Evolutionary conservation across 2,797 vertebrate genomes (phyloP).

Genomic region (Cercopithecus petaurista): DNA sequence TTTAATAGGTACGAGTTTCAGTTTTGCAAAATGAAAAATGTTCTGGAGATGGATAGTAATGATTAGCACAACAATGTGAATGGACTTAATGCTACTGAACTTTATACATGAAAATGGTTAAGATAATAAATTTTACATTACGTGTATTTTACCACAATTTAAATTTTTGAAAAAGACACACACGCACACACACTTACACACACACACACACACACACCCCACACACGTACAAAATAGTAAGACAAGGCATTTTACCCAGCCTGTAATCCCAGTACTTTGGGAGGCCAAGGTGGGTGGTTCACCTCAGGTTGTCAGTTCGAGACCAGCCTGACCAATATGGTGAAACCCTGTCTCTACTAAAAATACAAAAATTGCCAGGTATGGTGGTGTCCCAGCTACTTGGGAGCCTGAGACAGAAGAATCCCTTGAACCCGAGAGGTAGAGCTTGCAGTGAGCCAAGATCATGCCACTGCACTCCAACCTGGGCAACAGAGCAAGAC

Average conservation of each 20-base stretch:
- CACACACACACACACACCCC: too few relatives aligned
- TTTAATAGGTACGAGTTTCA: background rate
- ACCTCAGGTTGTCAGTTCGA: background rate
- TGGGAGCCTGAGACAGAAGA: background rate
- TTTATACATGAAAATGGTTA: background rate
- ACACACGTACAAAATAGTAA: background rate
- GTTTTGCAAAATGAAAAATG: background rate
- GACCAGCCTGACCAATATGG: background rate
- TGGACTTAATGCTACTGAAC: background rate
- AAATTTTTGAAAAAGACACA: background rate
- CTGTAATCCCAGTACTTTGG: background rate
- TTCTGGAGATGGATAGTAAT: background rate
- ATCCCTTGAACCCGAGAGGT: background rate
- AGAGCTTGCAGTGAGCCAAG: background rate
- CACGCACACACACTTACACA: too few relatives aligned
- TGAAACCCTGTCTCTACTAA: background rate
- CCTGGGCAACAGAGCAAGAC: background rate
- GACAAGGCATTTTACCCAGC: background rate
- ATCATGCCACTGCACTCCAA: background rate
- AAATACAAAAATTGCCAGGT: background rate
- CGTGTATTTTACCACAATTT: background rate
- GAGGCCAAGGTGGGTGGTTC: background rate
- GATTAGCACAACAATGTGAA: too few relatives aligned
- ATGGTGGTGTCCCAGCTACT: background rate
- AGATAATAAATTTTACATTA: background rate